A percentile compares a stretch with the other conserved stretches of the same genome.
Conservation (phyloP, 1,140 invertebrate genomes). For the Ips nitidus region DNA sequence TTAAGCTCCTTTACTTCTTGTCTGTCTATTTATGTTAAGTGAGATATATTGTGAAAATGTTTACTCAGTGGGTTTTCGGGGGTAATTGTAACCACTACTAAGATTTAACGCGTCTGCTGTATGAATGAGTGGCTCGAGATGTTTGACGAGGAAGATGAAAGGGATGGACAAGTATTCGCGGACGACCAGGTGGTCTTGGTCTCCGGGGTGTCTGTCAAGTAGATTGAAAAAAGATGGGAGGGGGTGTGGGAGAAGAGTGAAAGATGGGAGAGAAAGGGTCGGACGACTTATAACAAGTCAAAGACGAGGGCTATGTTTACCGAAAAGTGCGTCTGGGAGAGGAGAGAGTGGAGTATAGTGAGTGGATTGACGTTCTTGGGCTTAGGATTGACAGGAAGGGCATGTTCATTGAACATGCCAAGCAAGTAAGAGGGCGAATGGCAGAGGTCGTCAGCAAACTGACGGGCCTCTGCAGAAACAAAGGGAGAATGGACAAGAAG, state of each 20-base stretch:
- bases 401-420: background rate
- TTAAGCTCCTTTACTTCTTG: no score
- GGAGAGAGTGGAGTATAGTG: background rate
- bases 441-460: background rate
- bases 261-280: slow-evolving; percentile 2
- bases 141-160: background rate
- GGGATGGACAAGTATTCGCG: slow-evolving; percentile 24
- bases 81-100: no score
- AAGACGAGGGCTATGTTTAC: slow-evolving; percentile 38
- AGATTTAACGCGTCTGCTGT: no score
- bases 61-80: no score
- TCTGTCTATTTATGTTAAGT: no score
- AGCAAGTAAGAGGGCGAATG: background rate
- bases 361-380: background rate
- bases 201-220: slow-evolving; percentile 19
- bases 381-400: background rate
- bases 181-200: slow-evolving; percentile 34
- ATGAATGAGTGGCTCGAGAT: no score
- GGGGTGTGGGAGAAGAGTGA: slow-evolving; percentile 5
- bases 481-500: background rate
- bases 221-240: slow-evolving; percentile 21
- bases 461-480: no score
- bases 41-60: no score
- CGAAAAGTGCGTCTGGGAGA: slow-evolving; percentile 5
- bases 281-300: slow-evolving; percentile 29